Evolutionary conservation across 2,797 vertebrate species (phyloP).

Genomic region (Brachyrhaphis roseni): DNA sequence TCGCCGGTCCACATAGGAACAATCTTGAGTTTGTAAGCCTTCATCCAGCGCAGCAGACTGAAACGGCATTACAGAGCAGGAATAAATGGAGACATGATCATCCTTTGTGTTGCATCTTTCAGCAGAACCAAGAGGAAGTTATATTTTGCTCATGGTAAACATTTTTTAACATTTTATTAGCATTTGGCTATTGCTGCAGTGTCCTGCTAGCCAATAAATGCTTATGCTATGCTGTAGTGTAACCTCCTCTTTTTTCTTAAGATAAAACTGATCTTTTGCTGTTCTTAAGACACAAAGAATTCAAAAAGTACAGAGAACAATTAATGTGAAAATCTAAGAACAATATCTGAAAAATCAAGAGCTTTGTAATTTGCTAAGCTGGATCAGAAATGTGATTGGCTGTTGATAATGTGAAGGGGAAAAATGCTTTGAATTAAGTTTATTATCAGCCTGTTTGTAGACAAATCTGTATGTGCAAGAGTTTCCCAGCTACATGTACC

Average conservation of each 20-base stretch:
- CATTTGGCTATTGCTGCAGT: constrained; percentile 15
- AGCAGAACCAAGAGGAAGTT: constrained; percentile 17
- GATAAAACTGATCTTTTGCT: constrained; percentile 1
- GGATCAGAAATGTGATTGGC: background rate
- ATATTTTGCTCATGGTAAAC: constrained; percentile 6
- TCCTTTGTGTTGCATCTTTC: constrained; percentile 3
- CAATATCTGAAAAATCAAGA: background rate
- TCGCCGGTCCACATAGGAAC: constrained; percentile 26
- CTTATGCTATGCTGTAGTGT: constrained; percentile 24
- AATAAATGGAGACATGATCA: constrained; percentile 14
- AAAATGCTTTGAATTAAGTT: background rate
- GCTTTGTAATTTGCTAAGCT: background rate
- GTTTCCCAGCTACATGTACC: background rate
- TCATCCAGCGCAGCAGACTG: constrained; percentile 15
- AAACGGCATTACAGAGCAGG: constrained; percentile 10
- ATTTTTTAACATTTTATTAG: constrained; percentile 5
- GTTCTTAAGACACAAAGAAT: constrained; percentile 38
- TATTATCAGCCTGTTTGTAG: background rate
- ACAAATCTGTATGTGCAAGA: background rate
- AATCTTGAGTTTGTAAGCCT: constrained; percentile 20
- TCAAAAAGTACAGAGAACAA: constrained; percentile 1
- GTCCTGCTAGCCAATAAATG: constrained; percentile 20
- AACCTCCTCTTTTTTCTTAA: constrained; percentile 6
- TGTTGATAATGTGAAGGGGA: constrained; percentile 1
- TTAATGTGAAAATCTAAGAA: constrained; percentile 6